Percentiles rank a stretch among this genome's conserved stretches.
These are phyloP conservation scores for Drosophila arizonae DNA, from an alignment of 1,140 invertebrate species.

Conservation along the genomic window DNA sequence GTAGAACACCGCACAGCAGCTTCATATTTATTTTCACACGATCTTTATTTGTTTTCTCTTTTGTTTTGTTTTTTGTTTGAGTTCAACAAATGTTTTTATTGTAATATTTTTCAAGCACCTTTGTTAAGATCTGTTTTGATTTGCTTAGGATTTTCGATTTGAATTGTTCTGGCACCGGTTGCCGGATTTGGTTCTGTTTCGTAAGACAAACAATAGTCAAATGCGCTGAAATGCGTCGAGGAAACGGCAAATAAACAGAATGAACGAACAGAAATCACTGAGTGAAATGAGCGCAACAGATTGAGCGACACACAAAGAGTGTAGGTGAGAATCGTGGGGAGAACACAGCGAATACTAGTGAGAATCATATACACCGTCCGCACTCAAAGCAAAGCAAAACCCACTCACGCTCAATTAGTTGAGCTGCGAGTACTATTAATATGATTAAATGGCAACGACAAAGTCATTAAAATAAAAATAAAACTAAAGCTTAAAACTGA, in stretches of 20 bases:
- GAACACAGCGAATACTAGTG: conserved; percentile 5
- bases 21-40: conserved; percentile 68
- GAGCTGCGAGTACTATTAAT: conserved; percentile 27
- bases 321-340: not conserved
- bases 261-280: conserved; percentile 30
- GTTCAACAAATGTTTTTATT: conserved; percentile 27
- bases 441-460: conserved; percentile 24
- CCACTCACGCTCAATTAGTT: conserved; percentile 38
- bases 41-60: conserved; percentile 3
- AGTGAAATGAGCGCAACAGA: conserved; percentile 46
- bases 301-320: conserved; percentile 17
- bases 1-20: conserved; percentile 52
- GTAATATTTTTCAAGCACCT: not conserved
- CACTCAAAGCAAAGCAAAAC: not conserved
- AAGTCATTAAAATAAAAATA: conserved; percentile 20
- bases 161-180: conserved; percentile 33
- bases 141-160: conserved; percentile 23
- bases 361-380: not conserved
- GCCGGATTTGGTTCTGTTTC: conserved; percentile 63
- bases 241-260: conserved; percentile 74
- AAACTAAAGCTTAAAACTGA: not conserved
- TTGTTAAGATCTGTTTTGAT: conserved; percentile 36
- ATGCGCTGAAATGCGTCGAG: conserved; percentile 78
- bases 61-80: conserved; percentile 13
- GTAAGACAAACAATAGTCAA: conserved; percentile 74